phyloP scores from a whole-genome alignment of 2,888 invertebrate genomes.

The Drosophila tanythrix region DNA sequence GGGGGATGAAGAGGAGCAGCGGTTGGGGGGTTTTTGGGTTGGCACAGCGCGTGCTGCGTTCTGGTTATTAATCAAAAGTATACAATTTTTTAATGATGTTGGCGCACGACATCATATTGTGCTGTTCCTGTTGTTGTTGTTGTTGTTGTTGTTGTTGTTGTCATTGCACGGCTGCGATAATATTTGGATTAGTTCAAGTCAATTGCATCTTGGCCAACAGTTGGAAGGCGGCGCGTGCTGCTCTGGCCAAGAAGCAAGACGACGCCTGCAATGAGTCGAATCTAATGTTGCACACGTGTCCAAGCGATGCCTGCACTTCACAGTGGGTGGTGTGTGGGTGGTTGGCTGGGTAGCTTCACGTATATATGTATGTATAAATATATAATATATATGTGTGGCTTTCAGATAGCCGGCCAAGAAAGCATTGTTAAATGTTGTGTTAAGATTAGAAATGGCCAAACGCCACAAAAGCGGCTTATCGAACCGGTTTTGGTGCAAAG shows the following conservation, averaged over 20 bases:
- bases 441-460: conserved; percentile 72
- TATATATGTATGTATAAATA: neutral
- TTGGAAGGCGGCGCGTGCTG: conserved; percentile 54
- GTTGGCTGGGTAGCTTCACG: conserved; percentile 21
- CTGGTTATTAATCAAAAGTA: conserved; percentile 76
- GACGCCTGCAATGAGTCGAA: conserved; percentile 72
- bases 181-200: conserved; percentile 83
- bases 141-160: conserved; percentile 41
- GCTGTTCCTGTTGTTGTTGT: conserved; percentile 12
- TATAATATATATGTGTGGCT: conserved; percentile 6
- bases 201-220: conserved; percentile 76
- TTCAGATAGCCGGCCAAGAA: conserved; percentile 55
- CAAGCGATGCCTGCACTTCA: conserved; percentile 53
- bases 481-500: conserved; percentile 28
- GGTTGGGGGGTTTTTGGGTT: neutral
- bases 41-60: conserved; percentile 48
- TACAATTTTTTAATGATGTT: conserved; percentile 76
- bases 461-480: conserved; percentile 72
- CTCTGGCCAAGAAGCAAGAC: conserved; percentile 23
- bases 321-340: conserved; percentile 50
- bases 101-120: conserved; percentile 54
- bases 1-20: neutral
- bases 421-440: conserved; percentile 76
- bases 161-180: conserved; percentile 72
- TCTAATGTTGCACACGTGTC: conserved; percentile 82